A percentile compares a stretch with the other conserved stretches of the same genome.
phyloP scores from a whole-genome alignment of 1,140 invertebrate species.

The Oryzaephilus surinamensis region DNA sequence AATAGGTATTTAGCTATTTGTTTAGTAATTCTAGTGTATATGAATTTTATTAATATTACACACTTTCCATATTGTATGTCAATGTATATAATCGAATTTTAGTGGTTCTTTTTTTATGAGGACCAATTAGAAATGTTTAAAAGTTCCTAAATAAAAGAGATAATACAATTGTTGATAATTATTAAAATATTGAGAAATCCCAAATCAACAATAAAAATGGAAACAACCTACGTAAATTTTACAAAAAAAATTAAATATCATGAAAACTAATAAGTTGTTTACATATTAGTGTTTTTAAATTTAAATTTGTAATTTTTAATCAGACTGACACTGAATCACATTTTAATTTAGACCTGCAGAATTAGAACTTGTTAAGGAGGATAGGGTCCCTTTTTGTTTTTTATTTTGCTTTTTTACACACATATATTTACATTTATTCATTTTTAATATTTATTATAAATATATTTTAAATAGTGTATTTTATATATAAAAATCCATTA shows the following conservation, averaged over 20 bases:
- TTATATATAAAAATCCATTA: no score
- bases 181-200: constrained; percentile 11
- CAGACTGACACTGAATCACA: constrained; percentile 19
- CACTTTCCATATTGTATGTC: constrained; percentile 23
- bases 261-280: no score
- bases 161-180: constrained; percentile 24
- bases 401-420: constrained; percentile 19
- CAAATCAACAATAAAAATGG: no score
- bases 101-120: constrained; percentile 30
- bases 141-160: constrained; percentile 30
- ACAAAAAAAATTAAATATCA: no score
- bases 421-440: constrained; percentile 22
- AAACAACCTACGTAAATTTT: no score
- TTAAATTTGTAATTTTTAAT: constrained; percentile 19
- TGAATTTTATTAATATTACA: constrained; percentile 22
- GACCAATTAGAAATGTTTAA: constrained; percentile 32
- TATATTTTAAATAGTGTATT: no score
- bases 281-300: constrained; percentile 16
- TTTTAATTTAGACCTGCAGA: constrained; percentile 23
- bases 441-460: no score
- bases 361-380: constrained; percentile 19
- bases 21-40: constrained; percentile 27
- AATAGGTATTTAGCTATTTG: constrained; percentile 20
- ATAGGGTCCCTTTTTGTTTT: constrained; percentile 24
- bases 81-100: constrained; percentile 29